Evolutionary conservation across 2,113 vertebrate species (phyloP), one percentile per base, ranked within the genome.

Genomic region (Notothenia rossii): DNA sequence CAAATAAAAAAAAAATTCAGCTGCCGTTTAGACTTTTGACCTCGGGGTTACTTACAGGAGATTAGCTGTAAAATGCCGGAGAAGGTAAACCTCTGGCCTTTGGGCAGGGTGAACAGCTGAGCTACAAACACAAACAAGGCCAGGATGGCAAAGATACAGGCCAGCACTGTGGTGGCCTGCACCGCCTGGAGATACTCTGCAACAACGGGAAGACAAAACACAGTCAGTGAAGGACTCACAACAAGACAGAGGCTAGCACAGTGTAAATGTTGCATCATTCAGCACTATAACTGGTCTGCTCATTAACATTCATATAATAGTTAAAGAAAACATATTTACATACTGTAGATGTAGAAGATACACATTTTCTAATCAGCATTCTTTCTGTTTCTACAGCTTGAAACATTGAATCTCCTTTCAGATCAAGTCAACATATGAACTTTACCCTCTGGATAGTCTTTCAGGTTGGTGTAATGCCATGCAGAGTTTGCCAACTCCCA

Each of bases 41-140:
- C 70, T 79, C 43, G 3, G 50, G 63, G 75, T 87, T 79, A 94
- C 95, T 94, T 90, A 95, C 98, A 98, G 92, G 97, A 96, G 75
- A 98, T 84, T 81, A 99, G 93, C 95, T 97, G 97, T 76, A 97
- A 82, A 33, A 96, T 94, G 55, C 98, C 98, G 0, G 97, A 96
- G 84, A 98, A 91, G 91, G 96, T 98, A 94, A 99, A 99, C 40
- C 97, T 95, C 85, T 97, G 96, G 88, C 97, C 97, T 82, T 99
- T 99, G 72, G 96, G 95, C 93, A 99, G 92, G 22, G 96, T 97
- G 92, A 99, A 99, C 79, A 99, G 96, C 89, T 99, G 98, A 72
- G 94, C 96, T 81, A 99, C 86, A 69, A 99, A 99, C 77, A 97
- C 92, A 69, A 96, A 75, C 3, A 99, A 90, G 0, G 96, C 96